Percentiles rank a stretch among this genome's conserved stretches.
These are phyloP conservation scores for Sweltsa coloradensis DNA, from an alignment of 1,140 invertebrate genomes.

Conservation along the genomic window DNA sequence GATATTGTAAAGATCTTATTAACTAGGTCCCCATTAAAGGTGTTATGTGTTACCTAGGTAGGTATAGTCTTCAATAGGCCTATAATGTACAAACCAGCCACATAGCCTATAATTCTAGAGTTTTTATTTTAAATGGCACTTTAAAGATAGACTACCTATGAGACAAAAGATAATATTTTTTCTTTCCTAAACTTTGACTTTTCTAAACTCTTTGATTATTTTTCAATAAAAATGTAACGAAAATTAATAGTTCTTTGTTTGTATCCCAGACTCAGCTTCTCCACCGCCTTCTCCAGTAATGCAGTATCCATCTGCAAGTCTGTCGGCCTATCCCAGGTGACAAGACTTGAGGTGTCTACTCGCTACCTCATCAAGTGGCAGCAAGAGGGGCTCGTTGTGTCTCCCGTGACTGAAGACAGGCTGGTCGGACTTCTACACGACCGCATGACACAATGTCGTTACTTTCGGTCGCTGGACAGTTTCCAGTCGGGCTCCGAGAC, in stretches of 20 bases:
- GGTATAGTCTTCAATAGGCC: no score
- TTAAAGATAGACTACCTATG: no score
- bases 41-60: no score
- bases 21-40: no score
- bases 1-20: no score
- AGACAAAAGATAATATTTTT: no score
- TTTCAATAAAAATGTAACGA: no score
- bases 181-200: no score
- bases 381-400: constrained; percentile 20
- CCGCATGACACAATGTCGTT: constrained; percentile 72
- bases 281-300: constrained; percentile 88
- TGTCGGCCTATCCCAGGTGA: constrained; percentile 57
- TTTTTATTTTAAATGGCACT: no score
- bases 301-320: constrained; percentile 86
- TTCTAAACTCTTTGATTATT: no score
- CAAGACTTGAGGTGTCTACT: constrained; percentile 66
- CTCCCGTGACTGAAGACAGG: constrained; percentile 8
- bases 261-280: constrained; percentile 72
- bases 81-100: no score
- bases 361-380: constrained; percentile 55
- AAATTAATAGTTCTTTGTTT: constrained; percentile 15
- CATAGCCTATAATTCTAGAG: no score
- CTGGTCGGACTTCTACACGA: constrained; percentile 60
- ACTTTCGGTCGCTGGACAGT: constrained; percentile 49
- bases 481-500: constrained; percentile 46